Evolutionary conservation across 2,113 vertebrate species (phyloP).

Genomic region (Toxostoma redivivum): DNA sequence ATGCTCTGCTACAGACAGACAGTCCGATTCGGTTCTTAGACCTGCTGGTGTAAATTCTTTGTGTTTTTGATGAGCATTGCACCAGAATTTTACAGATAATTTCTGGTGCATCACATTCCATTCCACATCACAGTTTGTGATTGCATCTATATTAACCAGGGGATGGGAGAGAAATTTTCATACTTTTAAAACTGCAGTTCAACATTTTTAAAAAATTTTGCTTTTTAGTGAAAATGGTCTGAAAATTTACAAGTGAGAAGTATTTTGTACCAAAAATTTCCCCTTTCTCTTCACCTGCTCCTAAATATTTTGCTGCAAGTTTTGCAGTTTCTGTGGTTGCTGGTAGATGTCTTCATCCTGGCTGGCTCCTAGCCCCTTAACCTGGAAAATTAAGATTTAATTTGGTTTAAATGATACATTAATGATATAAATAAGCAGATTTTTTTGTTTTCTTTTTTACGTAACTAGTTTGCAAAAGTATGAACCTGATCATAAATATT

Average conservation of each 20-base stretch:
- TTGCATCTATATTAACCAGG: neutral
- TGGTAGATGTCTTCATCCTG: neutral
- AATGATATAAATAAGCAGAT: neutral
- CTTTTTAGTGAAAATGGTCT: neutral
- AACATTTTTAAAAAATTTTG: neutral
- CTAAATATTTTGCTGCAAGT: neutral
- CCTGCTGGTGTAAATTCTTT: neutral
- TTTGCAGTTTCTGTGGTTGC: neutral
- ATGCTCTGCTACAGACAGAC: neutral
- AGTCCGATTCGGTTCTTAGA: neutral
- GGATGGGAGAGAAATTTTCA: neutral
- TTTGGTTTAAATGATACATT: neutral
- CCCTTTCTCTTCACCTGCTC: neutral
- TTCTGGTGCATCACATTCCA: neutral
- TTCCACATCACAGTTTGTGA: neutral
- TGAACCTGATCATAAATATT: neutral
- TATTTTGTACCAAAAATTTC: neutral
- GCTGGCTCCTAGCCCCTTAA: neutral
- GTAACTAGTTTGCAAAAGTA: neutral
- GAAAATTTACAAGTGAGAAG: neutral
- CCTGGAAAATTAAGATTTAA: neutral
- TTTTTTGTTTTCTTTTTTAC: neutral
- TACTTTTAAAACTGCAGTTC: neutral
- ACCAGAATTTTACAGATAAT: neutral
- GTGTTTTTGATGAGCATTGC: accelerated